These are phyloP conservation scores for Melikaiella ostensackeni DNA, from an alignment of 2,888 invertebrate genomes.

Conservation along the genomic window DNA sequence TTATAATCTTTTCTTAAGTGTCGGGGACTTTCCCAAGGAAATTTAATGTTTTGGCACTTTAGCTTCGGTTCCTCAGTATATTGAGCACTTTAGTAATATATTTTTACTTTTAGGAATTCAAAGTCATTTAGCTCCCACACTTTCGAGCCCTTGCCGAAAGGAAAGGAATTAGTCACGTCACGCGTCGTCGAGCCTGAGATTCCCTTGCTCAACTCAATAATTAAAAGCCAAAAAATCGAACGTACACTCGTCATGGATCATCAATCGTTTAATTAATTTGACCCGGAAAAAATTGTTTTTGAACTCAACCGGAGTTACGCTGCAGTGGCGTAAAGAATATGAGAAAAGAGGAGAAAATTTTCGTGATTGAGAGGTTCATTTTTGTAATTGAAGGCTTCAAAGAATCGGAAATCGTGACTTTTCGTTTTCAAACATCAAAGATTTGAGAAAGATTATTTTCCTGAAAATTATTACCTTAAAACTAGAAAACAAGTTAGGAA, in stretches of 20 bases:
- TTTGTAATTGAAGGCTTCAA: neutral
- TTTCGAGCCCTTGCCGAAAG: conserved; percentile 1
- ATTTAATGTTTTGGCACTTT: neutral
- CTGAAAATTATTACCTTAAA: too few species aligned
- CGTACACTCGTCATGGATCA: conserved; percentile 16
- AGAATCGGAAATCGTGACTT: neutral
- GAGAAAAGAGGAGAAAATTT: neutral
- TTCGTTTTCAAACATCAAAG: neutral
- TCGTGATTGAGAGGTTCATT: neutral
- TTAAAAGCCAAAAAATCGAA: conserved; percentile 16
- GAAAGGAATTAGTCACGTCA: conserved; percentile 26
- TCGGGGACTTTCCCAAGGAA: neutral
- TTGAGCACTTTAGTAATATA: too few species aligned
- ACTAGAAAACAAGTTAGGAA: too few species aligned
- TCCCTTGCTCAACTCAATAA: neutral
- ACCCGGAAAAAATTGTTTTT: conserved; percentile 16
- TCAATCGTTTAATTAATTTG: conserved; percentile 14
- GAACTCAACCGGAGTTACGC: conserved; percentile 2
- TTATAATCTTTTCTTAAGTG: neutral
- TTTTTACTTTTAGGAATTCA: neutral
- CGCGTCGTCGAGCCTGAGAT: neutral
- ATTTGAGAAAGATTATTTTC: too few species aligned
- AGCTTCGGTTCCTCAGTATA: too few species aligned
- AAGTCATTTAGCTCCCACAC: conserved; percentile 15
- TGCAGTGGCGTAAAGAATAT: neutral